A percentile compares a stretch with the other conserved stretches of the same genome.
Evolutionary conservation across 2,113 vertebrate genomes (phyloP).

Genomic region (Lamprotornis superbus): DNA sequence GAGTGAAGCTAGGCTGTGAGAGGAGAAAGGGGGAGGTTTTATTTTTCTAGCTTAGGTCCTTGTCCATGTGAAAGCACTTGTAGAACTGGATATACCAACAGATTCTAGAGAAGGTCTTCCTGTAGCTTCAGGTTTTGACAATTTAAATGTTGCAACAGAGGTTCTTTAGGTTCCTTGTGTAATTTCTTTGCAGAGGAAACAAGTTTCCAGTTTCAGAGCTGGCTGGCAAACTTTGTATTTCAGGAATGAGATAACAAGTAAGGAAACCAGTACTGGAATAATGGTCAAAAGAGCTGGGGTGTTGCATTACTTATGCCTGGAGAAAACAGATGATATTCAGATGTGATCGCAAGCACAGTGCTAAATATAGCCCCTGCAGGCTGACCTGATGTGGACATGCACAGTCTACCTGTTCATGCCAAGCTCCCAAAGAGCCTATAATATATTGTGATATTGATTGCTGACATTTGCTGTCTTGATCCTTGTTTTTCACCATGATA

Average conservation of each 20-base stretch:
- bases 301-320: neutral
- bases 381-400: neutral
- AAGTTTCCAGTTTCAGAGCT: neutral
- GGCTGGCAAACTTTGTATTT: neutral
- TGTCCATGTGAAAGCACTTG: neutral
- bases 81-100: neutral
- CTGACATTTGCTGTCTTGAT: neutral
- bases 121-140: neutral
- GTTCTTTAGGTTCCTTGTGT: neutral
- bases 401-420: neutral
- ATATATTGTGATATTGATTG: neutral
- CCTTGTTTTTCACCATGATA: neutral
- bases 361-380: neutral
- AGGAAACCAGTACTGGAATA: neutral
- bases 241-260: neutral
- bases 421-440: neutral
- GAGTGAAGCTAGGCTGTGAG: neutral
- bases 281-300: neutral
- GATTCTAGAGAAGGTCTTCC: neutral
- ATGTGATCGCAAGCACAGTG: neutral
- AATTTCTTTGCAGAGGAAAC: neutral
- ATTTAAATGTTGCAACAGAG: neutral
- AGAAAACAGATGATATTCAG: neutral
- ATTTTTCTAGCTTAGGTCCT: neutral
- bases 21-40: neutral